Base-by-base conservation (phyloP, 2,797 vertebrate genomes). In the Gastrophryne carolinensis region DNA sequence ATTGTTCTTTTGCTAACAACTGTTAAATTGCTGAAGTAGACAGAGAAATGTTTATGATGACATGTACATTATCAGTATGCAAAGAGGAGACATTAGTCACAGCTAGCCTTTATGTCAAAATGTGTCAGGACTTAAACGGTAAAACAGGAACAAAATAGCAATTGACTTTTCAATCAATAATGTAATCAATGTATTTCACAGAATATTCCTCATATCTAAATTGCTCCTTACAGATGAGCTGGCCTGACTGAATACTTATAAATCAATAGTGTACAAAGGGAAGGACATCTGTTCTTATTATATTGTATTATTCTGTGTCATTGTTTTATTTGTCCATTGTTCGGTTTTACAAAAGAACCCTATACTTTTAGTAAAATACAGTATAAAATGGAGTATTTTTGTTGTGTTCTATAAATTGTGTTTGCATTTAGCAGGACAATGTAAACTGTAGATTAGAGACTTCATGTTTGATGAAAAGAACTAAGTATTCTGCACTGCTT, bases 171-270 rank as follows among this genome's bases (percentile, higher is more conserved):
- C 89, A 92, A 91, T 92, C 91, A 91, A 92, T 92, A 91, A 88
- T 81, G 82, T 86, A 89, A 92, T 92, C 90, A 88, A 92, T 92
- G 90, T 91, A 92, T 92, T 91, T 92, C 91, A 92, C 90, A 92
- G 91, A 92, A 91, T 91, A 91, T 91, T 92, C 88, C 89, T 89
- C 89, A 90, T 92, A 92, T 91, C 90, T 92, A 92, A 92, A 92
- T 92, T 91, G 89, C 89, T 90, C 87, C 90, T 87, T 86, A 86
- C 88, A 88, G 89, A 92, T 89, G 89, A 91, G 90, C 88, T 87
- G 89, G 86, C 85, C 86, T 74, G 81, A 83, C 87, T 81, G 84
- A 89, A 87, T 90, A 87, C 89, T 90, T 90, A 90, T 89, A 90
- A 90, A 91, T 92, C 90, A 91, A 91, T 91, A 90, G 87, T 88